These are phyloP conservation scores for Caenorhabditis sp. DNA, from an alignment of 2,888 invertebrate species.

Conservation along the genomic window DNA sequence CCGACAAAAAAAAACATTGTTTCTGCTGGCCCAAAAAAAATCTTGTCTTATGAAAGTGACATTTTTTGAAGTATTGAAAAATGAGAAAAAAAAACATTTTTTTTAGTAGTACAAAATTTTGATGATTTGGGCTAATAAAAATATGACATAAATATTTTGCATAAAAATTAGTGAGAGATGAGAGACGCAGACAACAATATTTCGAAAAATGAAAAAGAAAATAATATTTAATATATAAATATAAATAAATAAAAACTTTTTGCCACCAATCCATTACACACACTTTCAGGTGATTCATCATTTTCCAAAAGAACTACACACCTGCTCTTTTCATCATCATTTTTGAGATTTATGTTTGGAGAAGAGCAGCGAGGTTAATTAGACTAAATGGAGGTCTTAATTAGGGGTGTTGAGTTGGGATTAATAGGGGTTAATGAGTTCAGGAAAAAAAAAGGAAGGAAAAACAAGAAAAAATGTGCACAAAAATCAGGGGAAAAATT, in stretches of 20 bases:
- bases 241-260: slow-evolving; percentile 2
- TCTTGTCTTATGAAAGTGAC: not conserved
- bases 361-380: not conserved
- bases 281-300: slow-evolving; percentile 2
- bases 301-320: slow-evolving; percentile 1
- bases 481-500: no score
- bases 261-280: not conserved
- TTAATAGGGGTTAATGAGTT: not conserved
- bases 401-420: not conserved
- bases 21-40: not conserved
- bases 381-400: not conserved
- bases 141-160: no score
- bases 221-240: not conserved
- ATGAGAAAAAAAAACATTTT: not conserved
- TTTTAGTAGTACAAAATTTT: not conserved
- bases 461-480: no score
- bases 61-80: not conserved
- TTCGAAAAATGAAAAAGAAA: not conserved
- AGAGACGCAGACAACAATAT: no score
- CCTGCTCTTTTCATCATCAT: not conserved
- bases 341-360: not conserved
- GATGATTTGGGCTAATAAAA: not conserved
- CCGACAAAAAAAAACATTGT: no score
- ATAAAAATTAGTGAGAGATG: no score
- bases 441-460: no score